Evolutionary conservation across 2,113 vertebrate genomes (phyloP).

Genomic region (Lamprologus sp.): DNA sequence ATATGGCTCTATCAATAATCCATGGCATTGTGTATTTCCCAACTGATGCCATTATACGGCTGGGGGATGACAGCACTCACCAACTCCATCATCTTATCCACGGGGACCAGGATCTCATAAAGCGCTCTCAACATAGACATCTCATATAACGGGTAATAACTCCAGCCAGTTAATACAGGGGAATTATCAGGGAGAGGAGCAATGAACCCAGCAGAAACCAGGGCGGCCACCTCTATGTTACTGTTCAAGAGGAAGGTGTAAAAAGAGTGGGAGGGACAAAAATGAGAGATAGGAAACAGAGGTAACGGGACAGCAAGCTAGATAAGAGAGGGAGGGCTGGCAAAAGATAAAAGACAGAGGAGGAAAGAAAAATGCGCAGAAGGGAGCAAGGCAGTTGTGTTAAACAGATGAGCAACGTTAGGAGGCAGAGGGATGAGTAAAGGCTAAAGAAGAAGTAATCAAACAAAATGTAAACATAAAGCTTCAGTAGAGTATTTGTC

Average conservation of each 20-base stretch:
- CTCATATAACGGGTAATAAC: constrained; percentile 87
- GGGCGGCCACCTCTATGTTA: constrained; percentile 53
- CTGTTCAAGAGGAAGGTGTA: constrained; percentile 3
- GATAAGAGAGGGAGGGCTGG: constrained; percentile 21
- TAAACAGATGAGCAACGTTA: background rate
- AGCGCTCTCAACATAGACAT: constrained; percentile 85
- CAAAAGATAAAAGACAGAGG: background rate
- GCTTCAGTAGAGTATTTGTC: background rate
- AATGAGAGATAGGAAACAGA: constrained; percentile 3
- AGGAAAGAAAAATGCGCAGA: background rate
- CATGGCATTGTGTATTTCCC: constrained; percentile 86
- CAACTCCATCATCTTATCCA: constrained; percentile 84
- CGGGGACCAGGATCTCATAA: constrained; percentile 92
- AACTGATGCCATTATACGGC: constrained; percentile 80
- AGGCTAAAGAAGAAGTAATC: background rate
- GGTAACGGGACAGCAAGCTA: background rate
- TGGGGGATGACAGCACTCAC: constrained; percentile 82
- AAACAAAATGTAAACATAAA: background rate
- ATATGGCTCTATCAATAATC: constrained; percentile 92
- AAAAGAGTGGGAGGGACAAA: background rate
- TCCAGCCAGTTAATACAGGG: constrained; percentile 75
- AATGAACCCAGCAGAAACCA: constrained; percentile 66
- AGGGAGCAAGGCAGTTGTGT: background rate
- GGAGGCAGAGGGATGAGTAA: background rate
- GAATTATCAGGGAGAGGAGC: constrained; percentile 73